Base-by-base conservation (phyloP, 1,140 invertebrate genomes). In the Varroa destructor region DNA sequence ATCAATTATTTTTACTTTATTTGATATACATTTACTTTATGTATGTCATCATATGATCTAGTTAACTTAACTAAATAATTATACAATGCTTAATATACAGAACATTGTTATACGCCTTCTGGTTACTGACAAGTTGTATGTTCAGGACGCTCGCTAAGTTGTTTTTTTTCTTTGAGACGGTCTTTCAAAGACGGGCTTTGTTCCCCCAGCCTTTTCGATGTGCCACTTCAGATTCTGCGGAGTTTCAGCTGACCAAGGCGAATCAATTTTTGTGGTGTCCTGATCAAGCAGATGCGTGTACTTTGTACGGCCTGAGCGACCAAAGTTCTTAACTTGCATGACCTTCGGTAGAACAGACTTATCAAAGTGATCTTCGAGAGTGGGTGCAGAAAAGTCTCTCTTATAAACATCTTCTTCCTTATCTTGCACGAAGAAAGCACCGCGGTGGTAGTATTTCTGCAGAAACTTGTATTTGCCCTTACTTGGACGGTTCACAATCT, bases 311-410 rank as follows among this genome's bases (percentile, higher is more conserved):
- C 95, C 95, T 73, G 95, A 97, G 14, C 96, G 86, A 25, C 97
- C 97, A 82, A 99, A 99, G 82, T 99, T 99, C 81, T 99, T 99
- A 0, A 99, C 96, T 84, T 99, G 96, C 96, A 99, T 99, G 73
- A 99, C 95, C 84, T 98, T 97, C 4, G 97, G 97, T 71, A 99
- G 79, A 75, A 98, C 89, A 57, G 94, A 95, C 81, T 99, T 99
- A 78, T 99, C 93, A 81, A 99, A 99, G 78, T 97, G 93, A 86
- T 99, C 97, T 77, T 99, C 97, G 73, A 99, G 80, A 0, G 97
- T 99, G 0, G 96, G 89, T 75, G 90, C 89, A 6, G 95, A 92
- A 79, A 96, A 98, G 79, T 99, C 94, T 78, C 95, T 84, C 79
- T 93, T 95, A 74, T 88, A 89, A 14, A 98, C 86, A 43, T 89